Percentiles rank a stretch among this genome's conserved stretches.
Conservation (phyloP, 2,797 vertebrate genomes). For the Tenualosa thibaudeaui region DNA sequence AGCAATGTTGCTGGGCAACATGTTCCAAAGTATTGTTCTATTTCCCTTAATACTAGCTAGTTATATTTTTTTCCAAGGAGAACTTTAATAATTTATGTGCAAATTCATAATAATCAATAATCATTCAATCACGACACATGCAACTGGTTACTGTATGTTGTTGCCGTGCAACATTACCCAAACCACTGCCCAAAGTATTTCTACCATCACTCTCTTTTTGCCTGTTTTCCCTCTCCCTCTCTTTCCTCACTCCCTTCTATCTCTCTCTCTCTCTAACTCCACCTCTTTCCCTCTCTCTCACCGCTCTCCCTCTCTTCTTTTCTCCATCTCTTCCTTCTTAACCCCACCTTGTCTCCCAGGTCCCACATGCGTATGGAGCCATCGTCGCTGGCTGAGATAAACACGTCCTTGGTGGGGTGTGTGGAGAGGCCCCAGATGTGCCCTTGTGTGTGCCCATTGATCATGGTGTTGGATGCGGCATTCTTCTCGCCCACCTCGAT, state of each 20-base stretch:
- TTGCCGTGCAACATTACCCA: no score
- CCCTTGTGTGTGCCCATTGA: constrained; percentile 92
- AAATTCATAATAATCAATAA: no score
- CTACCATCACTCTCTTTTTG: background rate
- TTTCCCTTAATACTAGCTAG: no score
- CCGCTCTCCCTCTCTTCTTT: background rate
- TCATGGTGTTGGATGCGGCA: constrained; percentile 92
- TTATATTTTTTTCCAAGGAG: no score
- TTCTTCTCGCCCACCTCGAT: constrained; percentile 98
- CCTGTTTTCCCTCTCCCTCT: background rate
- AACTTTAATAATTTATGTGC: no score
- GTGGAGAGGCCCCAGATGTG: constrained; percentile 93
- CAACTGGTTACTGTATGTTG: no score
- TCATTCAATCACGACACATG: no score
- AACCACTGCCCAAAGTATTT: no score
- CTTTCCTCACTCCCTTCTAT: background rate
- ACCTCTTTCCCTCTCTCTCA: no score
- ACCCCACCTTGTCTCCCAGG: constrained; percentile 86
- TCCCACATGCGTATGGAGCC: constrained; percentile 96
- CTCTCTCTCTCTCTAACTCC: background rate
- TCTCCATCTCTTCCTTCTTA: background rate
- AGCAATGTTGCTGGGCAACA: no score
- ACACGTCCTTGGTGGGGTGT: constrained; percentile 91
- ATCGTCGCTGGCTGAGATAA: constrained; percentile 92
- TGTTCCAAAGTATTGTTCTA: no score